Evolutionary conservation across 2,797 vertebrate species (phyloP).

Genomic region (Coracias cyanogaster): DNA sequence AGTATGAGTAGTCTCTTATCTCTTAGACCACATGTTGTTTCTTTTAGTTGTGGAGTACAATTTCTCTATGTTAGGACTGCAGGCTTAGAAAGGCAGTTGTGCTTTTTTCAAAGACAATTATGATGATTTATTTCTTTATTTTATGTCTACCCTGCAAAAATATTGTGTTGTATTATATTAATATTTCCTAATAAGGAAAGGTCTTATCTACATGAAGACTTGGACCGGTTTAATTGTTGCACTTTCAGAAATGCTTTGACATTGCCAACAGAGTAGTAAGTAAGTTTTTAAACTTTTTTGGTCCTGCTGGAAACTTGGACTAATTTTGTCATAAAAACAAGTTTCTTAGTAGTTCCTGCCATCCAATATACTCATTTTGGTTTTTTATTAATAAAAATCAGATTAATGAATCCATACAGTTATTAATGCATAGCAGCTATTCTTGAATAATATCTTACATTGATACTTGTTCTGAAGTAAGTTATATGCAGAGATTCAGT

Average conservation of each 20-base stretch:
- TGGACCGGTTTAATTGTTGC: neutral
- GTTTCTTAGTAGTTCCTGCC: rapidly evolving
- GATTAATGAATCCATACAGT: neutral
- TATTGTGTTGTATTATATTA: neutral
- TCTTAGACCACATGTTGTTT: neutral
- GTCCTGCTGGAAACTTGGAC: neutral
- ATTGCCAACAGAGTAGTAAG: neutral
- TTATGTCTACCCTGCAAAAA: neutral
- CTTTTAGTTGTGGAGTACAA: neutral
- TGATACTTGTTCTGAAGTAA: neutral
- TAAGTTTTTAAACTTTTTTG: neutral
- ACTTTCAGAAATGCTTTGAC: neutral
- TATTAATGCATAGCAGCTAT: neutral
- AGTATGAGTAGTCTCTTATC: neutral
- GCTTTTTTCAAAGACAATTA: neutral
- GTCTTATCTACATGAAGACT: neutral
- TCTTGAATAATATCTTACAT: neutral
- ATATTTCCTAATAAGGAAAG: neutral
- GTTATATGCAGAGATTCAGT: neutral
- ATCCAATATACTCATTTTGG: neutral
- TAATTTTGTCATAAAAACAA: neutral
- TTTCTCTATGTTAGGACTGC: neutral
- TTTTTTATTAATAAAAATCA: neutral
- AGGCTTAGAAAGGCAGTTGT: neutral
- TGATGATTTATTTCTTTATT: neutral